Evolutionary conservation across 2,888 invertebrate species (phyloP).

Genomic region (Liposcelis brunnea): DNA sequence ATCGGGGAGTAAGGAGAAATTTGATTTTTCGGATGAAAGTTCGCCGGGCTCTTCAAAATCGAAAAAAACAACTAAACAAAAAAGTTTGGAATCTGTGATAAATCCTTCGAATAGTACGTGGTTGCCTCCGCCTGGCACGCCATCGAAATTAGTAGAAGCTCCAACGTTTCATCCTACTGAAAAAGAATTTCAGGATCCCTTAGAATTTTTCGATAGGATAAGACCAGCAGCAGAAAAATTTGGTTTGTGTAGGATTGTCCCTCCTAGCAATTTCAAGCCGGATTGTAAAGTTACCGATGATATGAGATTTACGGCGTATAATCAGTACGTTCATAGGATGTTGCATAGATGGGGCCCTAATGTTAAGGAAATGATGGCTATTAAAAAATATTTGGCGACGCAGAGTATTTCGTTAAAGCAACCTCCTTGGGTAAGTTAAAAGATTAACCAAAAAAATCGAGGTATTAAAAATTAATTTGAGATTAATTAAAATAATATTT

Average conservation of each 20-base stretch:
- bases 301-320: constrained; percentile 69
- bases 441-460: background rate
- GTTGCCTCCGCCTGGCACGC: constrained; percentile 13
- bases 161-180: constrained; percentile 65
- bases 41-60: constrained; percentile 16
- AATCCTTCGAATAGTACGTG: constrained; percentile 10
- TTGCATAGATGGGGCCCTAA: constrained; percentile 78
- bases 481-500: constrained; percentile 11
- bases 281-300: constrained; percentile 71
- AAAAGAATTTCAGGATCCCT: constrained; percentile 72
- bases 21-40: background rate
- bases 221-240: constrained; percentile 55
- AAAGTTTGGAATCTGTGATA: constrained; percentile 10
- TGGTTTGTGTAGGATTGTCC: constrained; percentile 76
- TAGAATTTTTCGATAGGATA: constrained; percentile 68
- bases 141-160: constrained; percentile 41
- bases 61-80: constrained; percentile 20
- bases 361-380: constrained; percentile 66
- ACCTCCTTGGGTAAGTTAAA: constrained; percentile 51
- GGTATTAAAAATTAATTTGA: background rate
- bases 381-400: constrained; percentile 59
- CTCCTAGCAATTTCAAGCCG: constrained; percentile 62
- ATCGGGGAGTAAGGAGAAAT: background rate
- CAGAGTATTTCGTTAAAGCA: constrained; percentile 57
- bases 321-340: constrained; percentile 81